These are phyloP conservation scores for Diprion similis DNA, from an alignment of 1,140 invertebrate species.

Conservation along the genomic window DNA sequence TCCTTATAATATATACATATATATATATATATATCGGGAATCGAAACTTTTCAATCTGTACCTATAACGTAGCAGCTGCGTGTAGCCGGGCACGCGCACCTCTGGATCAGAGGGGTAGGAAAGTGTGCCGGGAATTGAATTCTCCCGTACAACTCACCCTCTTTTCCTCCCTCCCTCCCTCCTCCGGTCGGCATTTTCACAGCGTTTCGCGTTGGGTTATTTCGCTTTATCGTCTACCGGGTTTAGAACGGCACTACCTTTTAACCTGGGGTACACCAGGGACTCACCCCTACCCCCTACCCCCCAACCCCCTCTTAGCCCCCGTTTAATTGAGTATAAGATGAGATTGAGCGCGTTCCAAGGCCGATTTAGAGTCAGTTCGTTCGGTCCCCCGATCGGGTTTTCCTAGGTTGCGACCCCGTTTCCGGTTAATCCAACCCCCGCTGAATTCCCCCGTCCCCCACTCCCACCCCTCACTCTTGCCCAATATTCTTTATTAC, in stretches of 20 bases:
- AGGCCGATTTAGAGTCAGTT: too few species aligned
- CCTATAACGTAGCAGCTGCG: background rate
- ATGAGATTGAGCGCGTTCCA: background rate
- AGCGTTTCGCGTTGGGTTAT: background rate
- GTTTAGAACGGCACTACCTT: background rate
- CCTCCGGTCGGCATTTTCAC: background rate
- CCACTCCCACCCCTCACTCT: too few species aligned
- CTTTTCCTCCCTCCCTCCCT: background rate
- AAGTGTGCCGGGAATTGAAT: constrained; percentile 5
- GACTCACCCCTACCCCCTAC: background rate
- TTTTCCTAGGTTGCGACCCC: too few species aligned
- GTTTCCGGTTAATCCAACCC: too few species aligned
- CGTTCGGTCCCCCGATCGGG: too few species aligned
- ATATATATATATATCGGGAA: too few species aligned
- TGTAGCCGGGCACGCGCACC: background rate
- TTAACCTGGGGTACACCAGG: background rate
- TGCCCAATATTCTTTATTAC: too few species aligned
- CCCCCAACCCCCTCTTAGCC: too few species aligned
- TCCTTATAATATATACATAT: too few species aligned
- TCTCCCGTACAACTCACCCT: background rate
- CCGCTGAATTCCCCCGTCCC: too few species aligned
- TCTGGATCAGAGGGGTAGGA: background rate
- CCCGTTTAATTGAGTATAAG: constrained; percentile 1
- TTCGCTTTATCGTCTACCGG: background rate
- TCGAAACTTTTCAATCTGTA: constrained; percentile 7